These are phyloP conservation scores for Antheraea yamamai DNA, from an alignment of 2,888 invertebrate genomes.

Conservation along the genomic window DNA sequence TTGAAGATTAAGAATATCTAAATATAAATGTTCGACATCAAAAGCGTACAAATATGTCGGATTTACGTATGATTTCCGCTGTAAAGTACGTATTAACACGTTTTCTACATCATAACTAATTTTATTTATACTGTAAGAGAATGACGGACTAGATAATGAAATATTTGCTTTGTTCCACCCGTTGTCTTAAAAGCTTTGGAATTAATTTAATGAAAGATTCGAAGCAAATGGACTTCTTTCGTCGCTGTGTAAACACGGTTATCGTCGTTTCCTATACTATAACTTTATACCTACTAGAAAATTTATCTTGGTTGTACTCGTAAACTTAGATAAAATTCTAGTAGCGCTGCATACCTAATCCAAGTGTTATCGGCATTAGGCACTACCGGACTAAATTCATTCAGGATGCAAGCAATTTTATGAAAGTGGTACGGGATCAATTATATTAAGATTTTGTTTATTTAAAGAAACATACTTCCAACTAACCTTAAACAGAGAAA, in stretches of 20 bases:
- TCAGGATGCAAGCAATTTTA: neutral
- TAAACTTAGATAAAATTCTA: neutral
- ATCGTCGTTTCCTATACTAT: neutral
- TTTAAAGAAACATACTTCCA: neutral
- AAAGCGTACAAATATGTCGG: neutral
- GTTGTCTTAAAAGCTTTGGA: slow-evolving; percentile 1
- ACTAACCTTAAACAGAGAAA: too few species aligned
- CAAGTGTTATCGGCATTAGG: neutral
- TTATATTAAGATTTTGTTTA: too few species aligned
- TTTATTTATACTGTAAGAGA: neutral
- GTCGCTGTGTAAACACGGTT: neutral
- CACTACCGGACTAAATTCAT: neutral
- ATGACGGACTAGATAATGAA: slow-evolving; percentile 1
- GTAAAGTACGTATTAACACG: slow-evolving; percentile 3
- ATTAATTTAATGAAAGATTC: slow-evolving; percentile 1
- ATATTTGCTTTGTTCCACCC: neutral
- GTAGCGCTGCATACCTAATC: neutral
- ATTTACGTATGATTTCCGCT: slow-evolving; percentile 15
- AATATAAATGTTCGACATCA: neutral
- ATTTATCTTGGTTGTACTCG: neutral
- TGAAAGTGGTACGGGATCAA: neutral
- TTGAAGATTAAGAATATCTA: neutral
- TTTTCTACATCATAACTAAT: neutral
- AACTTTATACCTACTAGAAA: neutral
- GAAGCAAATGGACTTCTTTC: neutral